Evolutionary conservation across 2,113 vertebrate genomes (phyloP).

Genomic region (Melanerpes formicivorus): DNA sequence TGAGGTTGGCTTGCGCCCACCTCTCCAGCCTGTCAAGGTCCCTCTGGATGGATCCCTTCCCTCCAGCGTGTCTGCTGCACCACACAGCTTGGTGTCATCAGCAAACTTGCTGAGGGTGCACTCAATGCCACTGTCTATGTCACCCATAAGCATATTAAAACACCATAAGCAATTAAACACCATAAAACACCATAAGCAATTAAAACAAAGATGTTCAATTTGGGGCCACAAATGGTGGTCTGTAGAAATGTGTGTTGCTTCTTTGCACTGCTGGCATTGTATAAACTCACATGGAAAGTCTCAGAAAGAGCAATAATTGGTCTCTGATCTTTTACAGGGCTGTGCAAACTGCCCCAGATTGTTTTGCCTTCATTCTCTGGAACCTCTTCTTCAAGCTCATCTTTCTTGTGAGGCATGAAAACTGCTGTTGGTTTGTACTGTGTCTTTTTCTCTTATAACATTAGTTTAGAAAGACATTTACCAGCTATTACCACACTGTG

Average conservation of each 20-base stretch:
- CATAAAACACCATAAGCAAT: background rate
- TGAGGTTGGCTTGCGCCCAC: no score
- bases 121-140: no score
- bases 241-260: background rate
- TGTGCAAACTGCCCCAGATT: background rate
- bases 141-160: no score
- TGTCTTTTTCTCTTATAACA: fast-evolving
- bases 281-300: background rate
- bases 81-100: no score
- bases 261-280: background rate
- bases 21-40: no score
- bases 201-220: background rate
- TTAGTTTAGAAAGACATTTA: background rate
- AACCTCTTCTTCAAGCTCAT: background rate
- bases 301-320: background rate
- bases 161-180: no score
- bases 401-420: background rate
- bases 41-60: no score
- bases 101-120: no score
- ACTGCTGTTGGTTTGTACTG: background rate
- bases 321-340: background rate
- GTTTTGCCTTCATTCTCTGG: background rate
- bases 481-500: background rate
- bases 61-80: no score
- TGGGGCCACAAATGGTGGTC: background rate